phyloP scores from a whole-genome alignment of 2,113 vertebrate species.

The Acanthisitta chloris region DNA sequence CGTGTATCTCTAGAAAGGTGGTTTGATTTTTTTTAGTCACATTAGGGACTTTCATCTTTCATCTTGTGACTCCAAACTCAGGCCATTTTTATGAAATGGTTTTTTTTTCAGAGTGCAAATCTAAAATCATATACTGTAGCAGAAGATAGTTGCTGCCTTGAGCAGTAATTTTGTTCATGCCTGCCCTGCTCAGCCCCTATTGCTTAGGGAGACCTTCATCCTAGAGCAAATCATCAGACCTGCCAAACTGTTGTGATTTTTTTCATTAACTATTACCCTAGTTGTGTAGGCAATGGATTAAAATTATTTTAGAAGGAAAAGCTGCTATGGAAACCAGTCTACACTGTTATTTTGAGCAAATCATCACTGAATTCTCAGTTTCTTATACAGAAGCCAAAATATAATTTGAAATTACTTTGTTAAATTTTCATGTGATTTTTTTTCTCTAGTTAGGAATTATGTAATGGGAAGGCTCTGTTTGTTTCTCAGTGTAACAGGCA shows the following conservation, averaged over 20 bases:
- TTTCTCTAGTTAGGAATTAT: not conserved
- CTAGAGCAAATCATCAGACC: not conserved
- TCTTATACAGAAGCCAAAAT: not conserved
- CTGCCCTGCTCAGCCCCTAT: not conserved
- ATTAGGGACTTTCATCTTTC: not conserved
- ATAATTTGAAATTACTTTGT: not conserved
- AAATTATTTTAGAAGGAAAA: not conserved
- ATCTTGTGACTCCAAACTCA: not conserved
- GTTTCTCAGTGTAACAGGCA: not conserved
- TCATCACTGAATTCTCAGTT: not conserved
- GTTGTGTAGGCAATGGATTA: accelerated
- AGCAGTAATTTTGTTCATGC: not conserved
- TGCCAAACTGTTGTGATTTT: not conserved
- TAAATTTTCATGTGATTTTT: not conserved
- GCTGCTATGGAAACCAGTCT: not conserved
- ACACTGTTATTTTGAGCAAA: not conserved
- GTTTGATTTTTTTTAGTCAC: not conserved
- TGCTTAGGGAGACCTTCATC: not conserved
- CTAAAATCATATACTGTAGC: not conserved
- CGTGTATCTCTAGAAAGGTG: not conserved
- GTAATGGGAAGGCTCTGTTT: not conserved
- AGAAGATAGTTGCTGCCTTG: not conserved
- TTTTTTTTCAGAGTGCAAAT: not conserved
- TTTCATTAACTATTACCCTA: not conserved
- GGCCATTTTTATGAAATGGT: not conserved